A percentile compares a stretch with the other conserved stretches of the same genome.
phyloP scores from a whole-genome alignment of 2,797 vertebrate genomes.

The Helostoma temminkii region DNA sequence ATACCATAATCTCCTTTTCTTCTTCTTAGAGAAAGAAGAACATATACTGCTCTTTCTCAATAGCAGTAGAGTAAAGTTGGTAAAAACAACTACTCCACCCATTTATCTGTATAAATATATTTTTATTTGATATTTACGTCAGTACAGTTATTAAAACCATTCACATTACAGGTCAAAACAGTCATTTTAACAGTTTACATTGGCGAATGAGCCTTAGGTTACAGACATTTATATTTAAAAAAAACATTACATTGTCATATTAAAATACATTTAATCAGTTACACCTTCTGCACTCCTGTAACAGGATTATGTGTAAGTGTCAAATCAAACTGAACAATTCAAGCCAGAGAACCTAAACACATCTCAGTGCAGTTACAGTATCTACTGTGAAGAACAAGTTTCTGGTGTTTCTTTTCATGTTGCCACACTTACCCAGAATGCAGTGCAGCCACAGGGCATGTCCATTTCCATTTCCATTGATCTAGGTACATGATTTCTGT shows the following conservation, averaged over 20 bases:
- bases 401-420: background rate
- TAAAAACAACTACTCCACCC: too few species aligned
- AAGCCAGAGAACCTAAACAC: background rate
- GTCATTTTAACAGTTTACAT: conserved; percentile 26
- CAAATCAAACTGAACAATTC: background rate
- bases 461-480: background rate
- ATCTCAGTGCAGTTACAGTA: conserved; percentile 23
- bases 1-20: too few species aligned
- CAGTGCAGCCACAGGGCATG: background rate
- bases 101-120: conserved; percentile 57
- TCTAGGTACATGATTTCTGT: background rate
- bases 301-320: background rate
- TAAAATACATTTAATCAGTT: conserved; percentile 28
- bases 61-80: too few species aligned
- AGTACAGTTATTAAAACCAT: conserved; percentile 50
- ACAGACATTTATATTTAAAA: conserved; percentile 45
- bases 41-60: too few species aligned
- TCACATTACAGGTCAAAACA: conserved; percentile 37
- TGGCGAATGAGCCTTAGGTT: conserved; percentile 31
- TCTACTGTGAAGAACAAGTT: background rate
- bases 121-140: conserved; percentile 48
- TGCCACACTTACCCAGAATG: background rate
- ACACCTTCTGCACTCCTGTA: background rate
- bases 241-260: conserved; percentile 39
- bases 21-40: too few species aligned